Conservation (phyloP, 2,888 invertebrate genomes). For the Ceriagrion tenellum region DNA sequence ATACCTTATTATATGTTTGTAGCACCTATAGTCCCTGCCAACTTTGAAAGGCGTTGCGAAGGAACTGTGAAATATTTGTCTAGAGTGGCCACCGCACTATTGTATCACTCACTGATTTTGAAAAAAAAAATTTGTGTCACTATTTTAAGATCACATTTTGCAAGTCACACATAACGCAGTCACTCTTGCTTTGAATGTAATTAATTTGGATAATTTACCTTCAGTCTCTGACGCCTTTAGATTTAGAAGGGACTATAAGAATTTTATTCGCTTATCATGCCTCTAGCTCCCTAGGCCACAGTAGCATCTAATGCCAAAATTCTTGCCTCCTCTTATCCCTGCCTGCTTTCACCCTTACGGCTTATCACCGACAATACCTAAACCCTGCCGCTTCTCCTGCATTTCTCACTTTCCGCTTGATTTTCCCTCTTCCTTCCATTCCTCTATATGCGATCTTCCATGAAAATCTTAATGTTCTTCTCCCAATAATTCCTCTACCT, state of each 20-base stretch:
- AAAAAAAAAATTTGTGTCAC: conserved; percentile 18
- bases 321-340: conserved; percentile 4
- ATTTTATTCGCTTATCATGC: not conserved
- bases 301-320: not conserved
- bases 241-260: conserved; percentile 35
- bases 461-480: not conserved
- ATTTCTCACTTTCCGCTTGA: not conserved
- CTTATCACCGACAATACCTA: not conserved
- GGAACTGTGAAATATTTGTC: not conserved
- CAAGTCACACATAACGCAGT: not conserved
- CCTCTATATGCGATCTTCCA: not conserved
- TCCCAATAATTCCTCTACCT: too few species aligned
- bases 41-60: not conserved
- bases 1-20: conserved; percentile 1
- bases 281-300: not conserved
- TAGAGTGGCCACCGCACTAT: not conserved
- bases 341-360: not conserved
- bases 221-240: conserved; percentile 31
- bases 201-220: not conserved
- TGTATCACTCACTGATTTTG: not conserved
- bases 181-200: conserved; percentile 11
- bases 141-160: not conserved
- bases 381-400: not conserved
- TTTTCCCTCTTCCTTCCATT: not conserved
- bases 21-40: conserved; percentile 45